phyloP scores from a whole-genome alignment of 2,888 invertebrate species.

The Sphinx pinastri region DNA sequence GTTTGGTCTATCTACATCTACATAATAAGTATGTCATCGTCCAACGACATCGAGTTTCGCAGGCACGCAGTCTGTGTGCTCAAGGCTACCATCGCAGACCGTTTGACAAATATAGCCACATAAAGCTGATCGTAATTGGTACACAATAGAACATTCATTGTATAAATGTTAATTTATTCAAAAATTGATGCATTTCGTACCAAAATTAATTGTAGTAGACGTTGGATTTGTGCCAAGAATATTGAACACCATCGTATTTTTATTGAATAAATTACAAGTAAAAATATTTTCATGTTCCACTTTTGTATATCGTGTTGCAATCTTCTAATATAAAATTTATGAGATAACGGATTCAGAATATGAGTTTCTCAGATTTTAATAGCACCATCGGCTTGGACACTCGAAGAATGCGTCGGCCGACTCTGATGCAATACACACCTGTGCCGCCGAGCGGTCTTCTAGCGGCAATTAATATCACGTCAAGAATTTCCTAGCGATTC shows the following conservation, averaged over 20 bases:
- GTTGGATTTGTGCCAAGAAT: constrained; percentile 6
- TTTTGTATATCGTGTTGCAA: constrained; percentile 15
- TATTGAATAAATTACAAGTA: not conserved
- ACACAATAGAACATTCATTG: constrained; percentile 13
- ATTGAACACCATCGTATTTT: constrained; percentile 11
- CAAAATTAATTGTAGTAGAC: not conserved
- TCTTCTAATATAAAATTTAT: constrained; percentile 26
- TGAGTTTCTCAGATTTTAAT: constrained; percentile 17
- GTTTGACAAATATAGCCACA: constrained; percentile 37
- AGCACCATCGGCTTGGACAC: constrained; percentile 27
- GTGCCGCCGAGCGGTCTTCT: constrained; percentile 75
- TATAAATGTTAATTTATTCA: constrained; percentile 6
- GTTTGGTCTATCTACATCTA: constrained; percentile 48
- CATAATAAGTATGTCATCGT: constrained; percentile 44
- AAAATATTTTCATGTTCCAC: constrained; percentile 14
- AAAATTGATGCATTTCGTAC: constrained; percentile 9
- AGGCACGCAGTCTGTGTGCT: constrained; percentile 64
- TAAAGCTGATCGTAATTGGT: constrained; percentile 21
- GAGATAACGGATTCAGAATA: constrained; percentile 25
- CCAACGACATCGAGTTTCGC: constrained; percentile 40
- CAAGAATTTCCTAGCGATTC: constrained; percentile 60
- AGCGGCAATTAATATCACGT: constrained; percentile 63
- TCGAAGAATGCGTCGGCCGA: constrained; percentile 56
- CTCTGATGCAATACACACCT: constrained; percentile 67
- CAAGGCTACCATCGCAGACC: constrained; percentile 50